These are phyloP conservation scores for Eulithis testata DNA, from an alignment of 2,888 invertebrate genomes.

Conservation along the genomic window DNA sequence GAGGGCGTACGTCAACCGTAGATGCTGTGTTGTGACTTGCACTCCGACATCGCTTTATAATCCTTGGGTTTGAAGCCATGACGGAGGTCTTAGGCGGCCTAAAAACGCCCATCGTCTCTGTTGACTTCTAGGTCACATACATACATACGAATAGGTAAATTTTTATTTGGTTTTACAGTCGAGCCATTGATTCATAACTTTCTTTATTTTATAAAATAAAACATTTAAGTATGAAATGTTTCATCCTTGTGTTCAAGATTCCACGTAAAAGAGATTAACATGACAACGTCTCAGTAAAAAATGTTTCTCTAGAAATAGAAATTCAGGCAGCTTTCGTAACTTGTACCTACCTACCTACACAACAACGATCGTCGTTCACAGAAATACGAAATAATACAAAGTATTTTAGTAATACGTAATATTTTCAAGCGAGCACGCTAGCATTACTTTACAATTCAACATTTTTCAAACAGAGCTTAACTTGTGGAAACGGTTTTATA, in stretches of 20 bases:
- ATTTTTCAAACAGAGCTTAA: conserved; percentile 52
- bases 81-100: too few relatives aligned
- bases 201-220: too few relatives aligned
- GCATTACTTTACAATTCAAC: conserved; percentile 43
- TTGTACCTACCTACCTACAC: neutral
- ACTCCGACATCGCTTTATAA: conserved; percentile 18
- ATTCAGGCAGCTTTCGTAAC: neutral
- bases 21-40: conserved; percentile 43
- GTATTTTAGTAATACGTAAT: conserved; percentile 3
- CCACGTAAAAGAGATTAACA: too few relatives aligned
- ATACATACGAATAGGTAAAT: too few relatives aligned
- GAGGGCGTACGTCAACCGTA: conserved; percentile 69
- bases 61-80: conserved; percentile 2
- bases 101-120: too few relatives aligned
- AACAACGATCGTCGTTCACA: conserved; percentile 1
- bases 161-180: too few relatives aligned
- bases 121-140: too few relatives aligned
- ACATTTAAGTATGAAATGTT: too few relatives aligned
- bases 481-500: conserved; percentile 56
- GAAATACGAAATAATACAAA: conserved; percentile 3
- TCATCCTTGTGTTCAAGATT: too few relatives aligned
- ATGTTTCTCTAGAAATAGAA: too few relatives aligned
- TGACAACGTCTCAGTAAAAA: too few relatives aligned
- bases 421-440: conserved; percentile 14
- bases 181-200: too few relatives aligned